Percentiles rank a stretch among this genome's conserved stretches.
These are phyloP conservation scores for Yponomeuta sedellus DNA, from an alignment of 2,888 invertebrate genomes.

Conservation along the genomic window DNA sequence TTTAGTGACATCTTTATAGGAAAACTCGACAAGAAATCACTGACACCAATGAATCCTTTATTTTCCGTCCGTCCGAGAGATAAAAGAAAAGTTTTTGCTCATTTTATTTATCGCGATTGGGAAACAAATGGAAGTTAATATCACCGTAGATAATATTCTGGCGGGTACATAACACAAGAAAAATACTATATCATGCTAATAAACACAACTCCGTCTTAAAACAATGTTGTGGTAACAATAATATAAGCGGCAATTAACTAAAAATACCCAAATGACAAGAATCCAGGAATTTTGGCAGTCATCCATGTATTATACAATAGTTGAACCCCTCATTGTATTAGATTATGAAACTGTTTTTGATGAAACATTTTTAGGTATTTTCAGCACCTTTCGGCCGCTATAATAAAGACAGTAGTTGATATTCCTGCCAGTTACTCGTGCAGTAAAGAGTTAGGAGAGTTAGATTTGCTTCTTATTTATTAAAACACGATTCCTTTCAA, in stretches of 20 bases:
- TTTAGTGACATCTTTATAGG: constrained; percentile 10
- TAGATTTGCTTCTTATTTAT: too few species aligned
- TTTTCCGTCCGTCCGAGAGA: background rate
- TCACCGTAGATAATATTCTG: too few species aligned
- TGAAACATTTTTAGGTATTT: too few species aligned
- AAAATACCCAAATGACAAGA: constrained; percentile 35
- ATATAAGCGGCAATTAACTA: constrained; percentile 23
- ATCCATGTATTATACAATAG: constrained; percentile 23
- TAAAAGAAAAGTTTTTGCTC: too few species aligned
- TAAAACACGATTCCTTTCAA: too few species aligned
- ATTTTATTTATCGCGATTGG: too few species aligned
- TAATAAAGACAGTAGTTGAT: too few species aligned
- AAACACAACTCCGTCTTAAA: constrained; percentile 6
- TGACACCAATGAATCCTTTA: background rate
- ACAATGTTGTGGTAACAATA: constrained; percentile 9
- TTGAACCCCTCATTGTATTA: background rate
- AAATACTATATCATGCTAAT: background rate
- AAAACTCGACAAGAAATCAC: background rate
- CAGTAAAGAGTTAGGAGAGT: too few species aligned
- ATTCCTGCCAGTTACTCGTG: too few species aligned
- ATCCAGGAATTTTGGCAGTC: constrained; percentile 43
- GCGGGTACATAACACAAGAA: background rate
- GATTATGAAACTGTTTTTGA: too few species aligned
- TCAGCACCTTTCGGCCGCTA: too few species aligned
- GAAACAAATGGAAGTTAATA: too few species aligned